phyloP scores from a whole-genome alignment of 2,797 vertebrate genomes.

The Squalus acanthias region DNA sequence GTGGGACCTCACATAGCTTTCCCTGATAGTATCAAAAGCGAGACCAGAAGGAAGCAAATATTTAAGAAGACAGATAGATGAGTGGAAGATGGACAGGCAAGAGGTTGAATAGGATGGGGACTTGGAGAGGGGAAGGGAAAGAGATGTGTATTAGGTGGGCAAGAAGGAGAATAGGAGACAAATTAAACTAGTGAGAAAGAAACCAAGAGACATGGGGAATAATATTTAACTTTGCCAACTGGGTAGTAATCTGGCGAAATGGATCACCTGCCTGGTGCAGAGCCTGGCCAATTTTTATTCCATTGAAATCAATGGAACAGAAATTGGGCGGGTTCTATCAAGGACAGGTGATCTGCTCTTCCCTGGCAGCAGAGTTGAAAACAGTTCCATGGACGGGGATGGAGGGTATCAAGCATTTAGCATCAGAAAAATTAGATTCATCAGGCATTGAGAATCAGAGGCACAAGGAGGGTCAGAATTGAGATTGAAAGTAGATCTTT shows the following conservation, averaged over 20 bases:
- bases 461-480: too few relatives aligned
- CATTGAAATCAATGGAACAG: too few relatives aligned
- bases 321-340: too few relatives aligned
- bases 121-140: neutral
- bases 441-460: neutral
- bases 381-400: too few relatives aligned
- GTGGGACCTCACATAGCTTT: neutral
- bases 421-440: neutral
- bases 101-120: neutral
- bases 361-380: too few relatives aligned
- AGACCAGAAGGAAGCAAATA: neutral
- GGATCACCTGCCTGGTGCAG: too few relatives aligned
- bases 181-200: neutral
- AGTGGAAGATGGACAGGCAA: neutral
- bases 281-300: too few relatives aligned
- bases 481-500: too few relatives aligned
- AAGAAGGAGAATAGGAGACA: neutral
- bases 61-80: neutral
- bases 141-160: neutral
- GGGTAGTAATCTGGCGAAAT: too few relatives aligned
- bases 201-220: neutral
- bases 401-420: neutral
- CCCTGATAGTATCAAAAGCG: neutral
- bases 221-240: neutral
- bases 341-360: too few relatives aligned